A percentile compares a stretch with the other conserved stretches of the same genome.
phyloP scores from a whole-genome alignment of 2,888 invertebrate species.

The Stenurella melanura region DNA sequence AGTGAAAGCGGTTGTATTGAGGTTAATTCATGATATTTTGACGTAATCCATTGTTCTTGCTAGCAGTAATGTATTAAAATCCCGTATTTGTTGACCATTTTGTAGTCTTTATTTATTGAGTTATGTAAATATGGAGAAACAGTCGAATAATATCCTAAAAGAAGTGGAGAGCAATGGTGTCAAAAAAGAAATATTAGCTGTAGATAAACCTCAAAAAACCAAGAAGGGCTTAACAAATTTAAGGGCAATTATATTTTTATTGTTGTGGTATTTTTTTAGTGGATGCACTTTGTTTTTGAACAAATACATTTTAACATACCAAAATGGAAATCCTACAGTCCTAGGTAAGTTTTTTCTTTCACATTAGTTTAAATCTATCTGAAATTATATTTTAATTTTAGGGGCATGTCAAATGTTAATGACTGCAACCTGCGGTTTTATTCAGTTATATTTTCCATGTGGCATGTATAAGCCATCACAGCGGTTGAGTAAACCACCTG shows the following conservation, averaged over 20 bases:
- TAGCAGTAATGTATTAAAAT: constrained; percentile 1
- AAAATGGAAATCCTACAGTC: constrained; percentile 83
- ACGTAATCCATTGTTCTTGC: constrained; percentile 18
- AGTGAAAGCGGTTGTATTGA: constrained; percentile 33
- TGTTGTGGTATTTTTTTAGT: constrained; percentile 86
- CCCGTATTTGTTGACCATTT: constrained; percentile 4
- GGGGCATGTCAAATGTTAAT: constrained; percentile 86
- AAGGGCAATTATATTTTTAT: constrained; percentile 78
- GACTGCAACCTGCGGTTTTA: constrained; percentile 83
- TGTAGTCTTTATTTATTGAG: constrained; percentile 36
- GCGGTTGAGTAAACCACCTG: constrained; percentile 78
- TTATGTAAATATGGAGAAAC: constrained; percentile 54
- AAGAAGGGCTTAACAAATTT: constrained; percentile 75
- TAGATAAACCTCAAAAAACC: constrained; percentile 46
- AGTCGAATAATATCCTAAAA: constrained; percentile 41
- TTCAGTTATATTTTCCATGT: constrained; percentile 84
- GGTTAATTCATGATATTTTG: constrained; percentile 33
- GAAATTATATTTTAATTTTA: constrained; percentile 63
- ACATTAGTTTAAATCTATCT: background rate
- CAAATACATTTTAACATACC: constrained; percentile 84
- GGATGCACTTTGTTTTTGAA: constrained; percentile 86
- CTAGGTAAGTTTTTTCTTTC: constrained; percentile 76
- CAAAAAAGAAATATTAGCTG: constrained; percentile 50
- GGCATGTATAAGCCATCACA: constrained; percentile 81
- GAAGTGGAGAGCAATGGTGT: constrained; percentile 52